Base-by-base conservation (phyloP, 2,888 invertebrate genomes). In the Rhagium mordax region DNA sequence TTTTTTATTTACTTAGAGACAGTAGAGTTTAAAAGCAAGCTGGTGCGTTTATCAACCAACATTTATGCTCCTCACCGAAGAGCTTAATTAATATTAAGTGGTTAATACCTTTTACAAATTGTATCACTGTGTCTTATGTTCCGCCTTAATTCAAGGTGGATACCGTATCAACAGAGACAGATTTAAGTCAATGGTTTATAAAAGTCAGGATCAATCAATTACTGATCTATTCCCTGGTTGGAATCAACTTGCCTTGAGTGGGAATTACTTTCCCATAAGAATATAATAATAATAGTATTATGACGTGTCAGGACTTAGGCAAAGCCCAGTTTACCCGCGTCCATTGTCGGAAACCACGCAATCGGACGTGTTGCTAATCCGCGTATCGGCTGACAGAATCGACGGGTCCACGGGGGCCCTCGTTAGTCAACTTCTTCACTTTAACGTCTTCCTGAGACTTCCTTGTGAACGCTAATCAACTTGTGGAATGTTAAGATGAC, bases 361-460 rank as follows among this genome's bases (percentile, higher is more conserved):
- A 80, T 81, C 80, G 77, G 75, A 81, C 79, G 79, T 81, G 81
- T 79, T 78, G 81, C 81, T 83, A 82, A 84, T 81, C 81, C 80
- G 70, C 77, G 73, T 84, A 84, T 84, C 83, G 79, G 77, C 75
- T 76, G 75, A 76, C 74, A 74, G 78, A 79, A 83, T 83, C 84
- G 81, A 80, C 79, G 76, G 78, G 75, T 82, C 81, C 75, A 78
- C 82, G 79, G 83, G 83, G 82, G 81, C 77, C 78, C 83, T 84
- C 82, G 84, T 85, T 85, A 84, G 83, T 83, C 83, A 83, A 83
- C 83, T 83, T 84, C 81, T 84, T 79, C 83, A 82, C 79, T 81
- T 81, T 78, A 74, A 79, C 76, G 74, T 80, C 78, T 78, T 74
- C 74, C 77, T 73, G 73, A 78, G 79, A 74, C 80, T 78, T 81